phyloP scores from a whole-genome alignment of 2,888 invertebrate genomes.

The Idaea dimidiata region DNA sequence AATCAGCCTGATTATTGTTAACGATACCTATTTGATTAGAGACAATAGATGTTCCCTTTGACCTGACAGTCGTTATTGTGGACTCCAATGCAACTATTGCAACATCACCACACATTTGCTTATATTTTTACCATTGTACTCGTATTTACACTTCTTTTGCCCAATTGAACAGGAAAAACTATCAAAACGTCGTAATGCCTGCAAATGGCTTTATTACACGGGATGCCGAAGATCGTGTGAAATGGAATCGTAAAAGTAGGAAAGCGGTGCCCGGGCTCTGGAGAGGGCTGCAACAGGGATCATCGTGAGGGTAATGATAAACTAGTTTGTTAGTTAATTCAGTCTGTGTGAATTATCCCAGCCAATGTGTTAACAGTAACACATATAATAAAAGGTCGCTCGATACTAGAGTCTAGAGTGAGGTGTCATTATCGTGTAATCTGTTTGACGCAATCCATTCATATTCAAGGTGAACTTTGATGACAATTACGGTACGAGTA shows the following conservation, averaged over 20 bases:
- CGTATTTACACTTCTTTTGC: too few relatives aligned
- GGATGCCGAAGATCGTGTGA: too few relatives aligned
- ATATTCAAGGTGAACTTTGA: conserved; percentile 13
- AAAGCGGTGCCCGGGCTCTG: too few relatives aligned
- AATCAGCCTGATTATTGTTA: background rate
- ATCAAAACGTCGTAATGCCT: too few relatives aligned
- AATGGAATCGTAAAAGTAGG: too few relatives aligned
- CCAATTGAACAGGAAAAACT: too few relatives aligned
- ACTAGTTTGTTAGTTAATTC: background rate
- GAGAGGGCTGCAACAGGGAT: too few relatives aligned
- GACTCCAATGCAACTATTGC: background rate
- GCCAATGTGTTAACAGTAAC: too few relatives aligned
- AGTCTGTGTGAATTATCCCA: too few relatives aligned
- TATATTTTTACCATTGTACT: background rate
- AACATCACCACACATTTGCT: background rate
- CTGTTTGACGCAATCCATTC: conserved; percentile 12
- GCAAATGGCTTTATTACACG: too few relatives aligned
- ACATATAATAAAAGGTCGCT: too few relatives aligned
- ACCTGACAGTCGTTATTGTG: background rate
- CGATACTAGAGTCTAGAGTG: background rate
- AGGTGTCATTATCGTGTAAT: conserved; percentile 12
- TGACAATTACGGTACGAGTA: background rate
- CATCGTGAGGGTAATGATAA: too few relatives aligned
- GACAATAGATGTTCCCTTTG: background rate
- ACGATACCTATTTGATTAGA: background rate